These are phyloP conservation scores for Macaria liturata DNA, from an alignment of 2,888 invertebrate genomes.

Conservation along the genomic window DNA sequence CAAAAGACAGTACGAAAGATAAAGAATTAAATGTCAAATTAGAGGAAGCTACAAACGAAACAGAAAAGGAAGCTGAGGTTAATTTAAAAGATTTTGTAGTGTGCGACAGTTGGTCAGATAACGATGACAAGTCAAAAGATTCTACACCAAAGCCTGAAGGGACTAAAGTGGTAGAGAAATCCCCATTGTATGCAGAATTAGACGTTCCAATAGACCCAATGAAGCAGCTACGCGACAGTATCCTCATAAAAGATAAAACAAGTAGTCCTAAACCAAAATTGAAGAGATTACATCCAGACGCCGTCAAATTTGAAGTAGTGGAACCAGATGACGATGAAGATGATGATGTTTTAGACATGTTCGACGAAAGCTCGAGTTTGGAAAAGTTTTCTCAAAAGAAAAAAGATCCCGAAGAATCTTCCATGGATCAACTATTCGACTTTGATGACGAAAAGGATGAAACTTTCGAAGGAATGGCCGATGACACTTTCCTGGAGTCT, in stretches of 20 bases:
- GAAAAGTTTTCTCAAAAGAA: conserved; percentile 52
- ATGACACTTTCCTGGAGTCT: conserved; percentile 72
- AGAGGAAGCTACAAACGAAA: conserved; percentile 31
- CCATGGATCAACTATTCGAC: conserved; percentile 47
- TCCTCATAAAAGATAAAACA: conserved; percentile 15
- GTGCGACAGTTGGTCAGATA: conserved; percentile 79
- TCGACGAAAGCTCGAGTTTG: conserved; percentile 50
- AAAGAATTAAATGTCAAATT: conserved; percentile 9
- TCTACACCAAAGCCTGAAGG: conserved; percentile 57
- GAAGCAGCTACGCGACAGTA: conserved; percentile 38
- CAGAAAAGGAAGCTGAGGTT: conserved; percentile 60
- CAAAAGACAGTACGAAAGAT: conserved; percentile 39
- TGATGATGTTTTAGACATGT: conserved; percentile 68
- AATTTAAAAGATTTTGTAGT: conserved; percentile 71
- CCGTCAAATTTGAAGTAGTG: conserved; percentile 72
- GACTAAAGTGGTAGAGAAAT: conserved; percentile 28
- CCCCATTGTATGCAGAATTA: background rate
- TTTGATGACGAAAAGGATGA: conserved; percentile 53
- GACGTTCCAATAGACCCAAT: conserved; percentile 41
- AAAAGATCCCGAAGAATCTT: conserved; percentile 37
- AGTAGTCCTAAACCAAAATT: conserved; percentile 49
- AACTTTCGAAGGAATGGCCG: conserved; percentile 58
- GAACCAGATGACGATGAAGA: conserved; percentile 55
- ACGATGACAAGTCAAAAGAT: conserved; percentile 61
- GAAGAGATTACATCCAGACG: conserved; percentile 66